Evolutionary conservation across 2,888 invertebrate genomes (phyloP), one percentile per base, ranked within the genome.

Genomic region (Marronus borbonicus): DNA sequence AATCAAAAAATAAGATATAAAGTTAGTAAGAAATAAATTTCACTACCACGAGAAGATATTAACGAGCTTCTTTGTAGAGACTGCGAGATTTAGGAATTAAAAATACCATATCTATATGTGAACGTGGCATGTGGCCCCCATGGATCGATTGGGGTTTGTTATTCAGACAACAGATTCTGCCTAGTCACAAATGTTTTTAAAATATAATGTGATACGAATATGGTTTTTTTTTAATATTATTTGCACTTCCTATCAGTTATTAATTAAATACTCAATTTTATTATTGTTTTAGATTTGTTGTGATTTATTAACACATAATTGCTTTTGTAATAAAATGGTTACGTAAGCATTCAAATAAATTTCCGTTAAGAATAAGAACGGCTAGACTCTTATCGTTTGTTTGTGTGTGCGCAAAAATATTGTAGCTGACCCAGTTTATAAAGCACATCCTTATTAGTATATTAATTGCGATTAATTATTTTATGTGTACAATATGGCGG

Each of bases 361-460:
- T 66, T 66, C 66, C 17, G 39, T 49, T 66, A 20, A 44, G 44
- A 66, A 44, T 20, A 66, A 44, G 44, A 44, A 44, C 44, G 44
- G 24, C 28, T 50, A 52, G 31, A n/a, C 28, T 58, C 31, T 70
- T 58, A 55, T 70, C 70, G 28, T 36, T 8, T 70, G 49, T 70
- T 58, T 70, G 44, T 39, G 10, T 58, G 20, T 12, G 58, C 58
- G 36, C 28, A 70, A 70, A 70, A 55, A 70, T 36, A 20, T n/a
- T 55, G 17, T 36, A 4, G 31, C 39, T 70, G 70, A 70, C 70
- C 70, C 17, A 70, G 58, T 36, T 70, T 55, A 28, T 8, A 58
- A 36, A 70, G n/a, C 55, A 52, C 70, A 70, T 70, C 70, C 70
- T 70, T 55, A 70, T 70, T 70, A 70, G 39, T 58, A 58, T 36